Evolutionary conservation across 2,113 vertebrate species (phyloP).

Genomic region (Bubo scandiacus): DNA sequence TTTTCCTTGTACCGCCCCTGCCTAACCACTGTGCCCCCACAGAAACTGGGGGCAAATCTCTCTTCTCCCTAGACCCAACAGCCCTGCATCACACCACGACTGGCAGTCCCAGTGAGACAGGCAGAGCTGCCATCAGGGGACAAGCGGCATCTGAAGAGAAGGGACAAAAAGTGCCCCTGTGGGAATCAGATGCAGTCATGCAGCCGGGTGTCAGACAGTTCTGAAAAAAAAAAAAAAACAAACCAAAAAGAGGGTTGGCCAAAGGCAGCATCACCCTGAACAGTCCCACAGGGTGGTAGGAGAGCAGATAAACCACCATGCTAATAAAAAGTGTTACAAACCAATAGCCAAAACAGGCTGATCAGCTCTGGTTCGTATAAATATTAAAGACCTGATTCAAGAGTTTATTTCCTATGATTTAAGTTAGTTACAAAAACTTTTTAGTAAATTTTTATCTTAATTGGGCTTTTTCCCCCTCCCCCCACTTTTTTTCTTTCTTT

Average conservation of each 20-base stretch:
- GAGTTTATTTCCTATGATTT: slow-evolving; percentile 70
- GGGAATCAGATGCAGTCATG: background rate
- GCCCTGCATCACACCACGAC: background rate
- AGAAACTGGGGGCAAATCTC: background rate
- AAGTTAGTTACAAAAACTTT: slow-evolving; percentile 66
- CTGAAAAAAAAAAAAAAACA: background rate
- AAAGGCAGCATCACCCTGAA: background rate
- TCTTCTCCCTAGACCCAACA: background rate
- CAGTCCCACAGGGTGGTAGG: slow-evolving; percentile 2
- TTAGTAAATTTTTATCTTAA: slow-evolving; percentile 64
- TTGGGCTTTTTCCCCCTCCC: slow-evolving; percentile 50
- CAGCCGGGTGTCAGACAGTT: background rate
- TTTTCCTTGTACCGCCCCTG: background rate
- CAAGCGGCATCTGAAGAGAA: background rate
- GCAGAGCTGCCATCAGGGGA: background rate
- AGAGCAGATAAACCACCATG: slow-evolving; percentile 20
- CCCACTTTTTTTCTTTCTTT: background rate
- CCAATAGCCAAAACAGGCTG: slow-evolving; percentile 16
- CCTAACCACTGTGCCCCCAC: background rate
- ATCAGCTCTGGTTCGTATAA: slow-evolving; percentile 51
- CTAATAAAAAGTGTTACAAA: slow-evolving; percentile 44
- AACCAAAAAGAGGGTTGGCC: background rate
- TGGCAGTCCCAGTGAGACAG: background rate
- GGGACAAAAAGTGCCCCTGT: background rate
- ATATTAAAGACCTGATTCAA: slow-evolving; percentile 57